phyloP scores from a whole-genome alignment of 2,797 vertebrate species.

The Enteromius argenteus region DNA sequence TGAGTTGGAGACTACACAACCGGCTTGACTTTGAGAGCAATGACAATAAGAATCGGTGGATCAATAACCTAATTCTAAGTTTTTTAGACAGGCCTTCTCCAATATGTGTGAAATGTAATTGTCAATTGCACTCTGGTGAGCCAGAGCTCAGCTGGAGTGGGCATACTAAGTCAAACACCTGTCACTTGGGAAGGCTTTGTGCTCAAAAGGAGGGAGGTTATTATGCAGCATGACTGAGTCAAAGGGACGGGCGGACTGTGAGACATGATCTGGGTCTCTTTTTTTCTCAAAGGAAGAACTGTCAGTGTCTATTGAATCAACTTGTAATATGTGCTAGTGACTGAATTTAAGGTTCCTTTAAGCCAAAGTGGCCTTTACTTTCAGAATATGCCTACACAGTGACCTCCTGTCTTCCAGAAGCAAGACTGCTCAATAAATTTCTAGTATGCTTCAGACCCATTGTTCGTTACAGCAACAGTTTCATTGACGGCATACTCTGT shows the following conservation, averaged over 20 bases:
- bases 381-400: conserved; percentile 8
- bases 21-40: conserved; percentile 56
- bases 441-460: background rate
- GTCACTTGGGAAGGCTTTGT: conserved; percentile 27
- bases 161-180: conserved; percentile 45
- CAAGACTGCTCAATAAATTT: background rate
- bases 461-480: conserved; percentile 14
- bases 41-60: conserved; percentile 46
- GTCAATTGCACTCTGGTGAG: conserved; percentile 57
- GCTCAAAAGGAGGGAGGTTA: conserved; percentile 34
- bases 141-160: conserved; percentile 43
- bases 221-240: conserved; percentile 33
- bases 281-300: conserved; percentile 41
- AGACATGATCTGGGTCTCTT: conserved; percentile 28
- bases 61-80: conserved; percentile 65
- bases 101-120: conserved; percentile 56
- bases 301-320: conserved; percentile 47
- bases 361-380: background rate
- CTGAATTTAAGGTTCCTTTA: conserved; percentile 21
- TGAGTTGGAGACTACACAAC: conserved; percentile 44
- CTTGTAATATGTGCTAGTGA: conserved; percentile 24
- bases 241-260: conserved; percentile 20
- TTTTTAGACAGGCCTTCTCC: conserved; percentile 57
- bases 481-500: background rate
- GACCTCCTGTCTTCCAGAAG: background rate